Conservation (phyloP, 2,797 vertebrate species). For the Coendou prehensilis region DNA sequence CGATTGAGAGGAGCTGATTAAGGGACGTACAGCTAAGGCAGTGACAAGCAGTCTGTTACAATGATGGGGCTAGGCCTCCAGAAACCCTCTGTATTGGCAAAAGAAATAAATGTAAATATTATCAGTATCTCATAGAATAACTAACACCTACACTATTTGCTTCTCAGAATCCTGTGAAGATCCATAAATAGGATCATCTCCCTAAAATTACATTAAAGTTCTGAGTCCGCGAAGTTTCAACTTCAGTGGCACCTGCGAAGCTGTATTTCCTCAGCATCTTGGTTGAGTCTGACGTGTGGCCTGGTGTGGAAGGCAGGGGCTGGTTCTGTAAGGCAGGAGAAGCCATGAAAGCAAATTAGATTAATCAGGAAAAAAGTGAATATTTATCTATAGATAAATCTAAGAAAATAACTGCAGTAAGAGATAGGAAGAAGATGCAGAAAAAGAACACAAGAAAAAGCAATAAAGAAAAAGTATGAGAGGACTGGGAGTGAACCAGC, state of each 20-base stretch:
- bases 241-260: not conserved
- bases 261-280: not conserved
- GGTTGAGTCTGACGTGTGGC: not conserved
- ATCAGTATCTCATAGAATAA: not conserved
- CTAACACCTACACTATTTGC: not conserved
- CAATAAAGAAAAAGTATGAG: not conserved
- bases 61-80: not conserved
- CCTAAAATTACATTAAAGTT: slow-evolving; percentile 2
- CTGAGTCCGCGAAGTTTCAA: not conserved
- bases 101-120: not conserved
- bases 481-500: not conserved
- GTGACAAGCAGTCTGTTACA: not conserved
- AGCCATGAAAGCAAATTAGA: not conserved
- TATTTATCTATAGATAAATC: not conserved
- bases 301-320: not conserved
- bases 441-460: not conserved
- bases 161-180: not conserved
- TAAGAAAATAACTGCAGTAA: not conserved
- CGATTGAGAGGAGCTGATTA: not conserved
- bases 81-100: not conserved
- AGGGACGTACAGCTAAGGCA: not conserved
- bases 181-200: not conserved
- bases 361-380: not conserved
- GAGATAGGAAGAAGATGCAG: not conserved
- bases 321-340: not conserved